Conservation (phyloP, 2,797 vertebrate species). For the Sylvia borin region DNA sequence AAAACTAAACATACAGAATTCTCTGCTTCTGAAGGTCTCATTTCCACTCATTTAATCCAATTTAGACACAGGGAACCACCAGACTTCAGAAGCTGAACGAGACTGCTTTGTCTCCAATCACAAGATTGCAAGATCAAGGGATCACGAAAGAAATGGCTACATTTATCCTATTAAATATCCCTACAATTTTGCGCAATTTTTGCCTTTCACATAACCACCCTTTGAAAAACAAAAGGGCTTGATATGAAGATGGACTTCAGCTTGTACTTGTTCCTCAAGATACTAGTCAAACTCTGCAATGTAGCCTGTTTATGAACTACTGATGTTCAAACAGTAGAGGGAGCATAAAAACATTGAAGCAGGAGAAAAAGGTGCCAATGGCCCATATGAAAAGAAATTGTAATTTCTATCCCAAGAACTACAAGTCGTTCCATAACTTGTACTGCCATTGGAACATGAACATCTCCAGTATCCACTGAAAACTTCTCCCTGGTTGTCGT, state of each 20-base stretch:
- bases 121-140: neutral
- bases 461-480: neutral
- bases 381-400: neutral
- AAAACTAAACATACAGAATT: neutral
- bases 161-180: neutral
- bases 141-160: neutral
- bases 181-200: neutral
- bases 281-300: neutral
- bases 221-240: slow-evolving; percentile 11
- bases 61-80: neutral
- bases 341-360: slow-evolving; percentile 43
- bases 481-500: neutral
- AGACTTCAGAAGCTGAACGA: neutral
- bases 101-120: neutral
- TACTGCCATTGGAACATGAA: neutral
- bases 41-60: neutral
- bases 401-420: slow-evolving; percentile 12
- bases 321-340: slow-evolving; percentile 48
- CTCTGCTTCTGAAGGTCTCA: neutral
- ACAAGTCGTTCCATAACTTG: neutral
- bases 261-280: neutral
- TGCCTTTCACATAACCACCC: neutral
- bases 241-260: slow-evolving; percentile 5
- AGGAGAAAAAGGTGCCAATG: neutral
- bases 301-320: neutral